Percentiles rank a stretch among this genome's conserved stretches.
These are phyloP conservation scores for Microchrysa polita DNA, from an alignment of 2,888 invertebrate species.

Conservation along the genomic window DNA sequence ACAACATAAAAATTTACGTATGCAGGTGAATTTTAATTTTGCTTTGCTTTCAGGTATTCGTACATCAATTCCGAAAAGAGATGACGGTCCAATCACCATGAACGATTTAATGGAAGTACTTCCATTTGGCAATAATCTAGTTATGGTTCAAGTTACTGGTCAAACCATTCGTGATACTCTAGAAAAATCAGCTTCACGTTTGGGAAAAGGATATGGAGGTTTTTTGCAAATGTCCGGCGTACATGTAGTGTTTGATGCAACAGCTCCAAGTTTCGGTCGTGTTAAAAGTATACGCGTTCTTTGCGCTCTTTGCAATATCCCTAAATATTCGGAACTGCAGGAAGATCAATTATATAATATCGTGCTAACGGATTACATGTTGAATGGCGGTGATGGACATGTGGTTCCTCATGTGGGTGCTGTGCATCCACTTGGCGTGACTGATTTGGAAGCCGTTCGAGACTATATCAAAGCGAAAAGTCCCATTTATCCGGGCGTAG, in stretches of 20 bases:
- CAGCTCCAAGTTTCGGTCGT: slow-evolving; percentile 69
- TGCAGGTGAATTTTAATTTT: neutral
- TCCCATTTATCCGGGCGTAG: slow-evolving; percentile 72
- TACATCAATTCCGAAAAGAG: slow-evolving; percentile 69
- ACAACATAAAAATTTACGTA: too few relatives aligned
- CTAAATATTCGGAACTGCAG: slow-evolving; percentile 68
- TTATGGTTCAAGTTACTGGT: slow-evolving; percentile 74
- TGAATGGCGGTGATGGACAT: slow-evolving; percentile 79
- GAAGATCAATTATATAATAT: slow-evolving; percentile 71
- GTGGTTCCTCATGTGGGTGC: slow-evolving; percentile 50
- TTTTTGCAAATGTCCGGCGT: slow-evolving; percentile 87
- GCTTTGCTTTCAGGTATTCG: slow-evolving; percentile 67
- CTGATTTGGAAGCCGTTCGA: slow-evolving; percentile 67
- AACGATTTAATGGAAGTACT: slow-evolving; percentile 77
- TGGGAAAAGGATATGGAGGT: slow-evolving; percentile 69
- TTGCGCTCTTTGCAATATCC: slow-evolving; percentile 75
- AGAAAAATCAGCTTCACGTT: slow-evolving; percentile 72
- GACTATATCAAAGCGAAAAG: slow-evolving; percentile 70
- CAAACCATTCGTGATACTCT: slow-evolving; percentile 70
- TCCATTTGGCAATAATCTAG: slow-evolving; percentile 80
- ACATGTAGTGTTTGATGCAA: slow-evolving; percentile 75
- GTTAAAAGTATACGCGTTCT: slow-evolving; percentile 72
- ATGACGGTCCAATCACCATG: slow-evolving; percentile 71
- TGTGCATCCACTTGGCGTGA: slow-evolving; percentile 61
- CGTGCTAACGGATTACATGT: slow-evolving; percentile 73